These are phyloP conservation scores for Arctocebus calabarensis DNA, from an alignment of 2,797 vertebrate genomes.

Conservation along the genomic window DNA sequence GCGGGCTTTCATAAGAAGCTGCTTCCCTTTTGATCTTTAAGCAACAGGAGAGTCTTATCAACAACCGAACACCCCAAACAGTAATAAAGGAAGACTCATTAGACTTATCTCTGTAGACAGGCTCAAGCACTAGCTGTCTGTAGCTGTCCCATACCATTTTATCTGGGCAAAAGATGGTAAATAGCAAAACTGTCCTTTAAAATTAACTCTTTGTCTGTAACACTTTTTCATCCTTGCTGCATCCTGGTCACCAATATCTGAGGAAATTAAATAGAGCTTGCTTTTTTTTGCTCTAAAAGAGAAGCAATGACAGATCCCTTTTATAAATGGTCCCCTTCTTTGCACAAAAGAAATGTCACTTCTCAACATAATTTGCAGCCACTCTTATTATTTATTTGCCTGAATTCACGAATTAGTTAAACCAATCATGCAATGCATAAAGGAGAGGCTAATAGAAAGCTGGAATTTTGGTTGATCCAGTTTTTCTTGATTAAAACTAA, in stretches of 20 bases:
- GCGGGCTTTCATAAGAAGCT: constrained; percentile 25
- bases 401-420: constrained; percentile 31
- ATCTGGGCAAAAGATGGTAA: background rate
- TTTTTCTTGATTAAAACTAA: constrained; percentile 62
- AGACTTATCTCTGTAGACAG: constrained; percentile 4
- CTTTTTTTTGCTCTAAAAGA: constrained; percentile 56
- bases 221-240: background rate
- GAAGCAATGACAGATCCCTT: constrained; percentile 24
- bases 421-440: background rate
- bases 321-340: constrained; percentile 30
- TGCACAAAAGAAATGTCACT: constrained; percentile 37
- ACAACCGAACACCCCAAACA: background rate
- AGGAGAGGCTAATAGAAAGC: background rate
- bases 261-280: constrained; percentile 56
- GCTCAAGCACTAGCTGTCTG: background rate
- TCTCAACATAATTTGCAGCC: constrained; percentile 56
- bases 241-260: background rate
- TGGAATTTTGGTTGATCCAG: constrained; percentile 20
- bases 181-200: constrained; percentile 28
- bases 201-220: constrained; percentile 32
- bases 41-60: background rate
- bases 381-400: constrained; percentile 53
- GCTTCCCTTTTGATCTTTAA: background rate
- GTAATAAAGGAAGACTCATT: constrained; percentile 35
- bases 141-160: background rate